Percentiles rank a stretch among this genome's conserved stretches.
Evolutionary conservation across 2,888 invertebrate genomes (phyloP).

Genomic region (Drosophila ustulata): DNA sequence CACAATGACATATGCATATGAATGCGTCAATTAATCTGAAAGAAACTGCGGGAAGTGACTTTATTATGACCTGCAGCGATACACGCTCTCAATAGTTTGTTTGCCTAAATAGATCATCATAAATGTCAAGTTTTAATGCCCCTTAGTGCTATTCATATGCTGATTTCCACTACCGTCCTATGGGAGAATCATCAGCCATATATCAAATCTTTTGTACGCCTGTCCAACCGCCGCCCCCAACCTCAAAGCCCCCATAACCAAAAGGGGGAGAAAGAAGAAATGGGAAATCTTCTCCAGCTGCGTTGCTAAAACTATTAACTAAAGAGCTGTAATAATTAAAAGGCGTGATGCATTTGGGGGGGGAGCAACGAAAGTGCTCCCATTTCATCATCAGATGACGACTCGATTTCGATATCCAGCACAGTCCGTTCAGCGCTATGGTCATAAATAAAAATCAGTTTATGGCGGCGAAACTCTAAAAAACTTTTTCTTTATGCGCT

Average conservation of each 20-base stretch:
- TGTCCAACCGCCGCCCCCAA: conserved; percentile 37
- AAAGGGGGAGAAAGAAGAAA: conserved; percentile 5
- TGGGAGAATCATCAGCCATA: conserved; percentile 41
- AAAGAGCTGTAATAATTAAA: conserved; percentile 78
- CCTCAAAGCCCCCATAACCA: conserved; percentile 58
- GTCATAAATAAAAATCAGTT: conserved; percentile 79
- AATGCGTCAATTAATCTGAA: conserved; percentile 24
- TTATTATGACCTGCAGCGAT: conserved; percentile 47
- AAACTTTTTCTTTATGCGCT: conserved; percentile 79
- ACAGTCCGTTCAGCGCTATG: conserved; percentile 30
- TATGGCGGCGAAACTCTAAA: conserved; percentile 76
- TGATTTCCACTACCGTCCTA: conserved; percentile 58
- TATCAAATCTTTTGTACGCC: conserved; percentile 49
- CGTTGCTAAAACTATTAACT: conserved; percentile 78
- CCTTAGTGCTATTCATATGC: conserved; percentile 62
- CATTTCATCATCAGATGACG: conserved; percentile 74
- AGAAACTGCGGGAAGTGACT: conserved; percentile 60
- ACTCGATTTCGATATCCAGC: conserved; percentile 70
- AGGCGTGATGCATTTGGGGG: conserved; percentile 65
- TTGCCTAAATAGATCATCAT: conserved; percentile 75
- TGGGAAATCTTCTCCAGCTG: conserved; percentile 65
- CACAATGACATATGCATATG: conserved; percentile 50
- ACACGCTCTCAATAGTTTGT: conserved; percentile 48
- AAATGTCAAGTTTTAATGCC: conserved; percentile 70
- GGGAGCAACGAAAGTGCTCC: conserved; percentile 59